These are phyloP conservation scores for Frankliniella fusca DNA, from an alignment of 2,888 invertebrate species.

Conservation along the genomic window DNA sequence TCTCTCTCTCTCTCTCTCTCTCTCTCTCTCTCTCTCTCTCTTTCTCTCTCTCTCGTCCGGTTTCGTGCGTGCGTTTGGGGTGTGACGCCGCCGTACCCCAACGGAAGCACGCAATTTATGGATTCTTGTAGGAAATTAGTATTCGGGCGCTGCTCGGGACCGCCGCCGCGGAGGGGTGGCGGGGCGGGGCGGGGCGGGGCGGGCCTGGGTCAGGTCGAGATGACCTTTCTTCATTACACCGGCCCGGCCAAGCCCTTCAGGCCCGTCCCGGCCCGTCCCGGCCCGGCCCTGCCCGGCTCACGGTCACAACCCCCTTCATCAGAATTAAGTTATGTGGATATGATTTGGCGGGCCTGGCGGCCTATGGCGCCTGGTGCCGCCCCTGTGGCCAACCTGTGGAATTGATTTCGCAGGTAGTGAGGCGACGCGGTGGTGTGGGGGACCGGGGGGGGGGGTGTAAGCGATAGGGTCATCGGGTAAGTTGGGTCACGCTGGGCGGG, in stretches of 20 bases:
- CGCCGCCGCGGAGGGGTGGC: neutral
- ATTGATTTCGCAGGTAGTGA: no score
- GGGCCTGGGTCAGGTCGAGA: neutral
- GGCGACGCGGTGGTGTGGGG: no score
- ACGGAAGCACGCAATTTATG: neutral
- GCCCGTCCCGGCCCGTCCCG: no score
- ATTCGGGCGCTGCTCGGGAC: neutral
- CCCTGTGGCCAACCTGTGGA: neutral
- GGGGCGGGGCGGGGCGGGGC: neutral
- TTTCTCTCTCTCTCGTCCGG: neutral
- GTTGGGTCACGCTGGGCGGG: no score
- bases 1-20: neutral
- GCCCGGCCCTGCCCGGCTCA: neutral
- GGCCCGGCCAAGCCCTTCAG: no score
- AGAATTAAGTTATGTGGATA: conserved; percentile 12
- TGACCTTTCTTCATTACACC: conserved; percentile 19
- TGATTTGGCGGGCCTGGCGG: conserved; percentile 1
- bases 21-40: neutral
- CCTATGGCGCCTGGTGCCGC: neutral
- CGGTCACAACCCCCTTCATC: neutral
- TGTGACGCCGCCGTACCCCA: neutral
- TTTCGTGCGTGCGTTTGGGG: conserved; percentile 10
- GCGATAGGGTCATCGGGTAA: no score
- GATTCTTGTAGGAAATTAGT: conserved; percentile 26
- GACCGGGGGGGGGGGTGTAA: no score